Conservation (phyloP, 2,888 invertebrate species). For the Xanthia togata region DNA sequence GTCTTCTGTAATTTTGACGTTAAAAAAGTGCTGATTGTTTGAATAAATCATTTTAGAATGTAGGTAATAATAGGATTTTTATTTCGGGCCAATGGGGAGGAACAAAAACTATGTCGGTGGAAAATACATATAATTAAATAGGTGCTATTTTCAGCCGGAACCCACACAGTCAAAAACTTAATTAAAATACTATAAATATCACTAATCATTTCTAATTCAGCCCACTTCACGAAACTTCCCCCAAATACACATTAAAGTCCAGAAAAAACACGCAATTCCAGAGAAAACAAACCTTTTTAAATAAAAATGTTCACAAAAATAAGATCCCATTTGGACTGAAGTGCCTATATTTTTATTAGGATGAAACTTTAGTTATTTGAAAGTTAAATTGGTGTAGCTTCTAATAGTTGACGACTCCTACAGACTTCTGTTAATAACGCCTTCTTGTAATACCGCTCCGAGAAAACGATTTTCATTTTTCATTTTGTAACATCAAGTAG, state of each 20-base stretch:
- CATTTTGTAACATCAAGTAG: conserved; percentile 18
- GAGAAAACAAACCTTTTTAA: conserved; percentile 48
- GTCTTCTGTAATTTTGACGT: no score
- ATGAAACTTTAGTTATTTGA: conserved; percentile 77
- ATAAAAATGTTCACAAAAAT: conserved; percentile 47
- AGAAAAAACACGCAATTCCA: conserved; percentile 18
- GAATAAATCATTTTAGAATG: no score
- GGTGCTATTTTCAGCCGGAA: background rate
- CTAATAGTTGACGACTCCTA: conserved; percentile 75
- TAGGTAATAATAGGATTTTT: background rate
- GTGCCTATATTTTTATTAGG: conserved; percentile 66
- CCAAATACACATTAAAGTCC: conserved; percentile 30
- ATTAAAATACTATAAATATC: conserved; percentile 12
- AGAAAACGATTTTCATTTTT: conserved; percentile 57
- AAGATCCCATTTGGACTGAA: conserved; percentile 50
- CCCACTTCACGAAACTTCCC: conserved; percentile 20
- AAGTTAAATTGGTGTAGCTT: conserved; percentile 82
- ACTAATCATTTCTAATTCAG: conserved; percentile 20
- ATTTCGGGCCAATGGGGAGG: background rate
- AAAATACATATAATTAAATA: background rate
- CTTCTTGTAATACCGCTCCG: conserved; percentile 72
- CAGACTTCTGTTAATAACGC: conserved; percentile 71
- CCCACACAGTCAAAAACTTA: background rate
- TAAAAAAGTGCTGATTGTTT: no score
- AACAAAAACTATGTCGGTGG: no score